Evolutionary conservation across 2,888 invertebrate genomes (phyloP).

Genomic region (Fragum fragum): DNA sequence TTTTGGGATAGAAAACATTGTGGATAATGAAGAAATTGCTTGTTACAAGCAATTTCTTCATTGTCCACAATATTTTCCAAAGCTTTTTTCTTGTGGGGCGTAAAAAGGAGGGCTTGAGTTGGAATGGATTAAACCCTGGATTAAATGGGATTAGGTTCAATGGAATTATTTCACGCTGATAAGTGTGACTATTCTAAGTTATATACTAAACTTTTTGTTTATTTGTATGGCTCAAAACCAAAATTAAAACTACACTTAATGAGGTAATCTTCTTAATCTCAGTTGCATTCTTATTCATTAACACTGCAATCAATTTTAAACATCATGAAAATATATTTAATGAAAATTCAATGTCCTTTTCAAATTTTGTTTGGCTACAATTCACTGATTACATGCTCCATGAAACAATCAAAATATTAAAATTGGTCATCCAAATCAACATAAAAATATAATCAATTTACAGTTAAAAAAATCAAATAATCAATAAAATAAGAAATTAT

Average conservation of each 20-base stretch:
- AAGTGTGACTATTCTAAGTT: not conserved
- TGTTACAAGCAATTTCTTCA: no score
- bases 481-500: conserved; percentile 32
- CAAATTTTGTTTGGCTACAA: conserved; percentile 27
- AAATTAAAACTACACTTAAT: conserved; percentile 20
- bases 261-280: conserved; percentile 26
- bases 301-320: conserved; percentile 12
- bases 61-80: no score
- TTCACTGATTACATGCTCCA: conserved; percentile 25
- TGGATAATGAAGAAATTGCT: no score
- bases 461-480: conserved; percentile 8
- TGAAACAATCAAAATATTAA: conserved; percentile 32
- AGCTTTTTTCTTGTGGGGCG: no score
- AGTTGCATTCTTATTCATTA: conserved; percentile 5
- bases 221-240: not conserved
- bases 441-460: conserved; percentile 38
- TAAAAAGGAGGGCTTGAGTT: no score
- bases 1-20: no score
- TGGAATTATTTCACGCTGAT: no score
- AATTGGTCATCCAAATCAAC: conserved; percentile 37
- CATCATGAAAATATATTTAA: conserved; percentile 15
- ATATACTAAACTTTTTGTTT: not conserved
- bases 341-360: conserved; percentile 6
- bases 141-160: no score
- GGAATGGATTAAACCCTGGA: no score